Evolutionary conservation across 1,140 invertebrate species (phyloP), one percentile per base, ranked within the genome.

Genomic region (Anthonomus grandis): DNA sequence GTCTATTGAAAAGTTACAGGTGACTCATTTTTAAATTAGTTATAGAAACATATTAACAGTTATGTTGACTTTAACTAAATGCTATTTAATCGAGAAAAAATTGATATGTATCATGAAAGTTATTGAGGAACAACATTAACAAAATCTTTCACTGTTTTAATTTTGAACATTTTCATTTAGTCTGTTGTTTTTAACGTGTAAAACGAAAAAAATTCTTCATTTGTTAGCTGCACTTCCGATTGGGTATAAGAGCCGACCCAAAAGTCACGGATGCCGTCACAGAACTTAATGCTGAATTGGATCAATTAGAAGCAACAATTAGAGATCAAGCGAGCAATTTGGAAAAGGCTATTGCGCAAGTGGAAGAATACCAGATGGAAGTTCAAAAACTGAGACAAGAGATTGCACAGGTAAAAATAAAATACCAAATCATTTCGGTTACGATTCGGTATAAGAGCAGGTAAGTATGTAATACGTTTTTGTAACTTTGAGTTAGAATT

Each of bases 1-100:
- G 64, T 90, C 93, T n/a, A 84, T 95, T 55, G 91, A 95, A 69
- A 95, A 96, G 76, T 80, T 97, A 45, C 86, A 91, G 78, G 86
- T 88, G 73, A 31, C 9, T 24, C n/a, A n/a, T n/a, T n/a, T 24
- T 12, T 23, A 5, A 13, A n/a, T n/a, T n/a, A n/a, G n/a, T n/a
- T n/a, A n/a, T n/a, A n/a, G n/a, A n/a, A n/a, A n/a, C n/a, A n/a
- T n/a, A n/a, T n/a, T n/a, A n/a, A n/a, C n/a, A n/a, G n/a, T n/a
- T n/a, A n/a, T n/a, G n/a, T n/a, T n/a, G n/a, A 41, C 19, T 36
- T 37, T 21, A 21, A 21, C 10, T 51, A 13, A 45, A 45, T 19
- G 19, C 15, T 9, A n/a, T n/a, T n/a, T n/a, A n/a, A n/a, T n/a
- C n/a, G n/a, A n/a, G n/a, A n/a, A n/a, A n/a, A n/a, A n/a, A n/a